Evolutionary conservation across 1,140 invertebrate species (phyloP).

Genomic region (Lutraria rhynchaena): DNA sequence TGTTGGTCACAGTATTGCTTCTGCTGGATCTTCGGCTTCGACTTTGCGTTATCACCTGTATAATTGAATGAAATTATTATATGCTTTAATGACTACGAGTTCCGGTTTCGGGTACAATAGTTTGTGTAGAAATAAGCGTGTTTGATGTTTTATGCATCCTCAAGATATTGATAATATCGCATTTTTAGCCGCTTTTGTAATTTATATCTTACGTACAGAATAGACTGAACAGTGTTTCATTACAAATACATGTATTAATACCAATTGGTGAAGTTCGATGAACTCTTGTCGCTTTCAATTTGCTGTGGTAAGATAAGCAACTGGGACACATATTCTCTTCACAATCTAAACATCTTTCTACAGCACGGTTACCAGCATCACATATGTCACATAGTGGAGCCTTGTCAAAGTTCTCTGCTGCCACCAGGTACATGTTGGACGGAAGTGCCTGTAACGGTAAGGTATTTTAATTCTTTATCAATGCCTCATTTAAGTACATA

Average conservation of each 20-base stretch:
- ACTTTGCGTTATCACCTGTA: constrained; percentile 49
- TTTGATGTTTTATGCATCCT: no score
- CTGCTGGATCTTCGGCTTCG: constrained; percentile 55
- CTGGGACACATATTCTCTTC: constrained; percentile 52
- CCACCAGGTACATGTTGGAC: constrained; percentile 55
- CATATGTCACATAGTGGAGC: constrained; percentile 49
- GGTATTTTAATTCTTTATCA: no score
- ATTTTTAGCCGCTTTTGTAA: no score
- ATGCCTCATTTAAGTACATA: no score
- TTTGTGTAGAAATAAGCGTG: no score
- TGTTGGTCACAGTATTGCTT: constrained; percentile 53
- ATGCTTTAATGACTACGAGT: not conserved
- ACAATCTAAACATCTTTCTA: constrained; percentile 50
- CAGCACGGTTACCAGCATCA: constrained; percentile 24
- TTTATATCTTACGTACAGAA: no score
- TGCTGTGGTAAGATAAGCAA: constrained; percentile 49
- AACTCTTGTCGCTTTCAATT: constrained; percentile 54
- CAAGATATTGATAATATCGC: no score
- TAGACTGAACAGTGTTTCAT: not conserved
- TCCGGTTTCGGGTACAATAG: no score
- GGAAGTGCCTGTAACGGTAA: constrained; percentile 22
- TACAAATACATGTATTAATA: not conserved
- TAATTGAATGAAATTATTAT: not conserved
- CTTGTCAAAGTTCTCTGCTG: constrained; percentile 44
- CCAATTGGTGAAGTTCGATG: constrained; percentile 42